Conservation (phyloP, 1,140 invertebrate genomes). For the Drosophila micromelanica region DNA sequence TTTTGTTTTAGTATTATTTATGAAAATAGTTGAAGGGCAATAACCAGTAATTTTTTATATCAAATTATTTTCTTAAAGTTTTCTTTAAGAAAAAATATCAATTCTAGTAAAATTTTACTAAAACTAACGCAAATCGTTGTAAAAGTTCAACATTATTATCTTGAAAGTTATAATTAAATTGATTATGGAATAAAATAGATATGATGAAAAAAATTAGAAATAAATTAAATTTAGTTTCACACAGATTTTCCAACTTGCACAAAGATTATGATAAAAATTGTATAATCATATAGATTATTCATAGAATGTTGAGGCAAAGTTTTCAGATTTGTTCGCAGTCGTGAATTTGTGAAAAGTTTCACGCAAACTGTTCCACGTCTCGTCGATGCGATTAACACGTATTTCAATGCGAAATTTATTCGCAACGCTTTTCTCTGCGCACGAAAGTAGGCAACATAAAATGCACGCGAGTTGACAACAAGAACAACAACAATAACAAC, state of each 20-base stretch:
- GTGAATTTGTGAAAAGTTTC: constrained; percentile 8
- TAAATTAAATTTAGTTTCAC: neutral
- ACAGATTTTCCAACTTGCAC: neutral
- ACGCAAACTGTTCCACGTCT: neutral
- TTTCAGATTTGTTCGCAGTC: neutral
- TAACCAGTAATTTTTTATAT: too few species aligned
- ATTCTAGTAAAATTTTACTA: too few species aligned
- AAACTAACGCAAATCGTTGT: too few species aligned
- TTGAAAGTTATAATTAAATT: too few species aligned
- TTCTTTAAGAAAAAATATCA: too few species aligned
- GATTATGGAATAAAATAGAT: neutral
- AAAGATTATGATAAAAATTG: neutral
- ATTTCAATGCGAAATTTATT: constrained; percentile 22
- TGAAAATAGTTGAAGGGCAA: too few species aligned
- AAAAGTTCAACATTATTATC: too few species aligned
- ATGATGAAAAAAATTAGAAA: neutral
- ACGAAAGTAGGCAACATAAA: constrained; percentile 34
- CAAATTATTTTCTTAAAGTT: too few species aligned
- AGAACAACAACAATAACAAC: too few species aligned
- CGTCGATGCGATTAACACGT: constrained; percentile 19
- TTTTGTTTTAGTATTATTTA: too few species aligned
- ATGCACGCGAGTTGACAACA: constrained; percentile 15
- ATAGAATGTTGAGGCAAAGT: neutral
- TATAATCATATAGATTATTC: neutral
- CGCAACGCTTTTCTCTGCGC: neutral